Evolutionary conservation across 2,113 vertebrate species (phyloP).

Genomic region (Collichthys lucidus): DNA sequence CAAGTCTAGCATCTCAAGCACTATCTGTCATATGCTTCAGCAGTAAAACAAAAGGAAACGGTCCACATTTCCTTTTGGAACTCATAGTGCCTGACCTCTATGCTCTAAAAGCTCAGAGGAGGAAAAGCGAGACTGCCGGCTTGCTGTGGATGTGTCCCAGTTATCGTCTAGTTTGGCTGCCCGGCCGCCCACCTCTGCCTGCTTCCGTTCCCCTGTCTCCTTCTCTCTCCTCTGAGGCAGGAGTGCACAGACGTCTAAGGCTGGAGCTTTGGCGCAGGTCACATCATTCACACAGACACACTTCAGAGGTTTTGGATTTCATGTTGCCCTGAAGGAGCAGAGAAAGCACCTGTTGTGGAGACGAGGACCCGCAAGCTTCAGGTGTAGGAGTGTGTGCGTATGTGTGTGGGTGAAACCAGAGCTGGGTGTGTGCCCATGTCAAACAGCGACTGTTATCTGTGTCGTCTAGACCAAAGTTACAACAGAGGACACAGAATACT

Average conservation of each 20-base stretch:
- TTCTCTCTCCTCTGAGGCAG: constrained; percentile 2
- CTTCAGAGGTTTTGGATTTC: constrained; percentile 73
- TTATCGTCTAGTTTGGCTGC: constrained; percentile 30
- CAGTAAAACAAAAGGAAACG: constrained; percentile 63
- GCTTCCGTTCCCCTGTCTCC: constrained; percentile 17
- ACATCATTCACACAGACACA: constrained; percentile 69
- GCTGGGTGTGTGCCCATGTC: constrained; percentile 61
- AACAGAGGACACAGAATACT: constrained; percentile 64
- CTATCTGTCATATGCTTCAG: constrained; percentile 50
- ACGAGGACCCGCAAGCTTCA: constrained; percentile 40
- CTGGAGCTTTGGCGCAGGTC: constrained; percentile 20
- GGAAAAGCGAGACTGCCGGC: constrained; percentile 30
- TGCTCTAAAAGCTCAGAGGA: constrained; percentile 49
- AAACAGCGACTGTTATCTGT: constrained; percentile 65
- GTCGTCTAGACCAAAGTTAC: constrained; percentile 56
- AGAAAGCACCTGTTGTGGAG: constrained; percentile 74
- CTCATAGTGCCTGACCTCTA: constrained; percentile 30
- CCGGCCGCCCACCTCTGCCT: constrained; percentile 31
- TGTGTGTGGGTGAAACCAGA: constrained; percentile 61
- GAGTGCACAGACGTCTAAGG: background rate
- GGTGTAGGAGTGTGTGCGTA: constrained; percentile 49
- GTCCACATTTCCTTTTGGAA: constrained; percentile 63
- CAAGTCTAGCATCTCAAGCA: constrained; percentile 37
- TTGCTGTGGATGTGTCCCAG: constrained; percentile 25
- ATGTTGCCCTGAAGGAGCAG: constrained; percentile 49